These are phyloP conservation scores for Stenodera caucasica DNA, from an alignment of 2,888 invertebrate species.

Conservation along the genomic window DNA sequence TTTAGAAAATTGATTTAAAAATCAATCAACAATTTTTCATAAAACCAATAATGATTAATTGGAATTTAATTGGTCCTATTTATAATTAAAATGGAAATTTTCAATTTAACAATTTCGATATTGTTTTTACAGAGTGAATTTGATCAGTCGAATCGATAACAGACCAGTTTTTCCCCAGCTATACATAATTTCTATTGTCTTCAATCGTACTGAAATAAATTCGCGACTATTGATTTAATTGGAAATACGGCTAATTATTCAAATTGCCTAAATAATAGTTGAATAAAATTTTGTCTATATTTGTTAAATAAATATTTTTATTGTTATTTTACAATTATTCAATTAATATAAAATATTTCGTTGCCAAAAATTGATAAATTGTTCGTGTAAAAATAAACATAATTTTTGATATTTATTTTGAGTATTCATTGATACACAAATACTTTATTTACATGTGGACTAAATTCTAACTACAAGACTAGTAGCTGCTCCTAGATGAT, in stretches of 20 bases:
- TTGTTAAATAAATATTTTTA: constrained; percentile 8
- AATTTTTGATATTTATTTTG: constrained; percentile 25
- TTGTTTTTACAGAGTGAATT: background rate
- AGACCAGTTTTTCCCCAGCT: background rate
- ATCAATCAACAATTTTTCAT: background rate
- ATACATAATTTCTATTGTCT: too few relatives aligned
- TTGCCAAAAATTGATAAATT: constrained; percentile 4
- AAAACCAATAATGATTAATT: too few relatives aligned
- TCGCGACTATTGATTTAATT: background rate
- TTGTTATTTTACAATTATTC: background rate
- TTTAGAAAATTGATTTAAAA: background rate
- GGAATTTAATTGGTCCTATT: too few relatives aligned
- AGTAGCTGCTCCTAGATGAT: constrained; percentile 47
- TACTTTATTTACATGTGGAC: constrained; percentile 48
- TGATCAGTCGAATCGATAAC: background rate
- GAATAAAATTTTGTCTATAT: constrained; percentile 9
- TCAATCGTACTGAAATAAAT: background rate
- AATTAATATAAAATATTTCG: background rate
- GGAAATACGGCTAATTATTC: background rate
- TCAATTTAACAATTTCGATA: background rate
- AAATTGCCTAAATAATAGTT: too few relatives aligned
- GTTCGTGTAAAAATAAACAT: background rate
- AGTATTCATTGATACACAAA: constrained; percentile 36
- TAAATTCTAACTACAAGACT: constrained; percentile 52
- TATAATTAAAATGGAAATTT: background rate